Conservation (phyloP, 2,113 vertebrate species). For the Ailuropoda melanoleuca region DNA sequence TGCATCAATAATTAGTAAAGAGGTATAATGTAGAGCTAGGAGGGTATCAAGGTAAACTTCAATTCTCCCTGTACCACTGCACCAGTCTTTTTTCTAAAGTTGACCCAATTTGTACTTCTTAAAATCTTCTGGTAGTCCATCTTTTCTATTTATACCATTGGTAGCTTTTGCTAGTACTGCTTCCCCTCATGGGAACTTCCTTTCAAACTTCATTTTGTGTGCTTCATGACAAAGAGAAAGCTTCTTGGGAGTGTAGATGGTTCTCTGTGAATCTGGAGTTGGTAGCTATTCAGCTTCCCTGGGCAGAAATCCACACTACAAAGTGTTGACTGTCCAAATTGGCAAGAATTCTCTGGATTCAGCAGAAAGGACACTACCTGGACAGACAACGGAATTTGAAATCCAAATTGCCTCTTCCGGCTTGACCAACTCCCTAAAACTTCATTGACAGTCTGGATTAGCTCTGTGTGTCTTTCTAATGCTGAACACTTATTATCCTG, state of each 20-base stretch:
- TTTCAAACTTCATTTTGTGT: slow-evolving; percentile 43
- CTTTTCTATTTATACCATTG: background rate
- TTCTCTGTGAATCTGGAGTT: slow-evolving; percentile 32
- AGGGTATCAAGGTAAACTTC: background rate
- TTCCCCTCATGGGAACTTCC: background rate
- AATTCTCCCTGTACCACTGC: background rate
- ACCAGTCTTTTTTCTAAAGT: background rate
- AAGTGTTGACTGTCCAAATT: slow-evolving; percentile 33
- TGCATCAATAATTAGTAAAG: background rate
- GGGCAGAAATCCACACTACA: slow-evolving; percentile 14
- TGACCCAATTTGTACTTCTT: background rate
- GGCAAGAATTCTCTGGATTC: slow-evolving; percentile 40
- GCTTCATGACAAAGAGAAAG: background rate
- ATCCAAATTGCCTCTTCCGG: background rate
- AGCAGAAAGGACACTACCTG: slow-evolving; percentile 36
- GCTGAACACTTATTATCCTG: background rate
- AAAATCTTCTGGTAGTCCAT: background rate
- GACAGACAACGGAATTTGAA: background rate
- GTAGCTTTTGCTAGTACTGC: background rate
- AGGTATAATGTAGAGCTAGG: background rate
- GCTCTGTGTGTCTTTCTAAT: background rate
- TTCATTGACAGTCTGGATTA: background rate
- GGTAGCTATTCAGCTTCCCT: background rate
- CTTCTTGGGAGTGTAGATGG: background rate
- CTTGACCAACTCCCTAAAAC: background rate